Conservation (phyloP, 2,113 vertebrate genomes). For the Edolisoma coerulescens region DNA sequence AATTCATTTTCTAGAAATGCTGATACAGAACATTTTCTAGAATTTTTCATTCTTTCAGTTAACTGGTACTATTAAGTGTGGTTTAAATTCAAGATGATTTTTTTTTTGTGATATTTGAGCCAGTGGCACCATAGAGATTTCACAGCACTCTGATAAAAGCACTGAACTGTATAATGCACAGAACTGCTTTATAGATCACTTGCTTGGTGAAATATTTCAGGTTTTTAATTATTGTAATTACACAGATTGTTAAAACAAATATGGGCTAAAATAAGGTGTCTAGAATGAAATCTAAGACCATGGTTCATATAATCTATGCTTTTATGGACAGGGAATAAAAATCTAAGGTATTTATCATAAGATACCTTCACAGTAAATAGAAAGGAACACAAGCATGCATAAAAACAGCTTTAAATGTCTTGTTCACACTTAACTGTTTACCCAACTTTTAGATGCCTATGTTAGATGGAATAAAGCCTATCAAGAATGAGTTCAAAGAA, state of each 20-base stretch:
- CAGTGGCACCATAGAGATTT: background rate
- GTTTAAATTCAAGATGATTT: background rate
- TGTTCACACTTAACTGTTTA: background rate
- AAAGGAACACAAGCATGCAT: background rate
- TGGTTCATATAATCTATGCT: background rate
- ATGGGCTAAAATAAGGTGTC: background rate
- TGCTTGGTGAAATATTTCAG: background rate
- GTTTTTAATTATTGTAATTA: background rate
- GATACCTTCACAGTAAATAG: background rate
- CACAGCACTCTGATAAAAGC: background rate
- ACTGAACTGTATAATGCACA: background rate
- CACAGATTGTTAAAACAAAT: background rate
- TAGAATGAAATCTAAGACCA: background rate
- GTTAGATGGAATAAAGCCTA: background rate
- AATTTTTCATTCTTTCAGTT: background rate
- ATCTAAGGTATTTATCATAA: background rate
- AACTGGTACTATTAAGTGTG: background rate
- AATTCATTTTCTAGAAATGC: background rate
- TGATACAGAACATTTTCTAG: background rate
- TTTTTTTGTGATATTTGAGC: background rate
- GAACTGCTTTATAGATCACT: background rate
- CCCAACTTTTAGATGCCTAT: background rate
- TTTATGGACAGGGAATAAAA: background rate
- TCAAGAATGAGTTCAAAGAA: background rate
- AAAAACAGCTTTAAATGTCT: background rate